phyloP scores from a whole-genome alignment of 2,888 invertebrate species.

The Hermaeophaga mercurialis region DNA sequence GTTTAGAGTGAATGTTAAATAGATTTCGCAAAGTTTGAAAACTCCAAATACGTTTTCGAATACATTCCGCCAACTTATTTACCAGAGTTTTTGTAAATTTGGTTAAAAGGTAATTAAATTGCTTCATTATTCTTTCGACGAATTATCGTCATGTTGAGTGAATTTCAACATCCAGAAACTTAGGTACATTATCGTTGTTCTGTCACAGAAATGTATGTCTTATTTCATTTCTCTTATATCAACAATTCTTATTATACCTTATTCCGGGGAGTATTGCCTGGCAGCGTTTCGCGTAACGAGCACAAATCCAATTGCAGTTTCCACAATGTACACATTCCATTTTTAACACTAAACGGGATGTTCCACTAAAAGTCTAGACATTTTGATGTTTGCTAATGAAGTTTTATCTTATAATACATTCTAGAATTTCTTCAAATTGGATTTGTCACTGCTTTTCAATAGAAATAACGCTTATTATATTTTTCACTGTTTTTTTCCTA shows the following conservation, averaged over 20 bases:
- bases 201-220: slow-evolving; percentile 11
- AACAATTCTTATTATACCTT: slow-evolving; percentile 20
- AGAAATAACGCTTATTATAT: too few species aligned
- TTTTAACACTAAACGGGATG: background rate
- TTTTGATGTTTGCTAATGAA: background rate
- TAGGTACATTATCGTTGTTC: slow-evolving; percentile 4
- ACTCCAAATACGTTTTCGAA: too few species aligned
- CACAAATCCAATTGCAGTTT: slow-evolving; percentile 18
- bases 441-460: too few species aligned
- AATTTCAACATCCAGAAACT: background rate
- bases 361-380: background rate
- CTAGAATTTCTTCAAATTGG: too few species aligned
- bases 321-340: slow-evolving; percentile 8
- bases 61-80: background rate
- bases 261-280: slow-evolving; percentile 11
- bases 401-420: too few species aligned
- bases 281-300: slow-evolving; percentile 19
- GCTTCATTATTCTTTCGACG: slow-evolving; percentile 1
- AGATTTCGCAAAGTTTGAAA: too few species aligned
- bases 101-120: background rate
- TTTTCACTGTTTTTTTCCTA: too few species aligned
- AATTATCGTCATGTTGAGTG: slow-evolving; percentile 2
- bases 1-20: too few species aligned
- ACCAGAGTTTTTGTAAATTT: background rate
- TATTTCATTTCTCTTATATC: slow-evolving; percentile 20